These are phyloP conservation scores for Halcyon badia DNA, from an alignment of 2,797 vertebrate species.

Conservation along the genomic window DNA sequence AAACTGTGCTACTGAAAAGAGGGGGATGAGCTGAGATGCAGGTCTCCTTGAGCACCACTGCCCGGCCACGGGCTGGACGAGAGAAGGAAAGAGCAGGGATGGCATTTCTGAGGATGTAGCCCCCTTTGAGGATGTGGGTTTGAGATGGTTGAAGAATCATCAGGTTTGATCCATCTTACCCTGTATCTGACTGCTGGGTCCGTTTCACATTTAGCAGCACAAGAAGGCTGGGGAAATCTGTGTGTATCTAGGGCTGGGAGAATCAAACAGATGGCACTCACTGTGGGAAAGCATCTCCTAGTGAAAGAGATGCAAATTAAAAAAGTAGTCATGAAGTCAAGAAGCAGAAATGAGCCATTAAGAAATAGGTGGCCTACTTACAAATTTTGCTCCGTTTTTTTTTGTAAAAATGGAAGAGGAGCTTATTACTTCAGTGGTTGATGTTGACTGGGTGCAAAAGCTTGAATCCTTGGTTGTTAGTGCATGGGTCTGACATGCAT, in stretches of 20 bases:
- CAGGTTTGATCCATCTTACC: not conserved
- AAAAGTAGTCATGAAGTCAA: not conserved
- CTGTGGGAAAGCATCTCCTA: not conserved
- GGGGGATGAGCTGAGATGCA: not conserved
- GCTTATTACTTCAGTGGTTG: not conserved
- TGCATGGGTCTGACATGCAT: fast-evolving
- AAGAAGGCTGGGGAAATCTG: not conserved
- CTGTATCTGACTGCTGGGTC: not conserved
- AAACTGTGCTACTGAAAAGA: not conserved
- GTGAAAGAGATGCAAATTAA: not conserved
- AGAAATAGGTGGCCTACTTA: not conserved
- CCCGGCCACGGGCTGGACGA: not conserved
- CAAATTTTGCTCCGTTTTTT: not conserved
- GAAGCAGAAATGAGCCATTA: not conserved
- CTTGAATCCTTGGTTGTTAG: not conserved
- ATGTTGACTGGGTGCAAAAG: not conserved
- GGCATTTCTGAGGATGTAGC: not conserved
- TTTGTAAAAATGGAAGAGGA: not conserved
- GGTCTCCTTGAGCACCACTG: not conserved
- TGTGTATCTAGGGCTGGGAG: not conserved
- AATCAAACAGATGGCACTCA: not conserved
- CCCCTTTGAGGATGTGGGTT: not conserved
- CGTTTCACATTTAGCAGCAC: not conserved
- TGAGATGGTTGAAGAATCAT: not conserved
- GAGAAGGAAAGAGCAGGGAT: not conserved